Evolutionary conservation across 2,113 vertebrate species (phyloP).

Genomic region (Myrmecophaga tridactyla): DNA sequence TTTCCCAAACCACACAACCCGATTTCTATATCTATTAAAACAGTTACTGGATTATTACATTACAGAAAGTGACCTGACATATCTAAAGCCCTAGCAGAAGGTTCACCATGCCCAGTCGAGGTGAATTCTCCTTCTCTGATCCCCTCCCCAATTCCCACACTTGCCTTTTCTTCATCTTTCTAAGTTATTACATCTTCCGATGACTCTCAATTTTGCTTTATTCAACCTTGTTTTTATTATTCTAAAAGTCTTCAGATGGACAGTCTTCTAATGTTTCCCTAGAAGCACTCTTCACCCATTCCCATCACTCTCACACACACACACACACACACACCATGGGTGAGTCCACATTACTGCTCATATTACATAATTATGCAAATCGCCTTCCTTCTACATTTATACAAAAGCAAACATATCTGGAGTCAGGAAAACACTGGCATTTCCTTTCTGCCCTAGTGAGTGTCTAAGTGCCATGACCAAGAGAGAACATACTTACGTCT

Average conservation of each 20-base stretch:
- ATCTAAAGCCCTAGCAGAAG: rapidly evolving
- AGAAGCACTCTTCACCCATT: not conserved
- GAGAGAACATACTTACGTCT: constrained; percentile 66
- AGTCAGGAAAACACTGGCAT: not conserved
- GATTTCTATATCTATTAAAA: not conserved
- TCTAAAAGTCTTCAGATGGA: not conserved
- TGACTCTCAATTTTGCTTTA: not conserved
- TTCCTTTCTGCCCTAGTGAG: not conserved
- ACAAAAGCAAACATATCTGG: not conserved
- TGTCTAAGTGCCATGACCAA: not conserved
- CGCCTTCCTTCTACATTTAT: not conserved
- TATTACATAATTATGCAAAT: not conserved
- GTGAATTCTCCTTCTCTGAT: not conserved
- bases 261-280: not conserved
- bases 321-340: rapidly evolving
- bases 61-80: not conserved
- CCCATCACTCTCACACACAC: not conserved
- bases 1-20: not conserved
- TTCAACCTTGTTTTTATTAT: not conserved
- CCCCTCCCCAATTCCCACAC: not conserved
- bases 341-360: not conserved
- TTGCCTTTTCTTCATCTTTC: not conserved
- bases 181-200: not conserved
- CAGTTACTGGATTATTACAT: too few relatives aligned
- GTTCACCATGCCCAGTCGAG: too few relatives aligned